Percentiles rank a stretch among this genome's conserved stretches.
These are phyloP conservation scores for Oryctes rhinoceros DNA, from an alignment of 1,140 invertebrate species.

Conservation along the genomic window DNA sequence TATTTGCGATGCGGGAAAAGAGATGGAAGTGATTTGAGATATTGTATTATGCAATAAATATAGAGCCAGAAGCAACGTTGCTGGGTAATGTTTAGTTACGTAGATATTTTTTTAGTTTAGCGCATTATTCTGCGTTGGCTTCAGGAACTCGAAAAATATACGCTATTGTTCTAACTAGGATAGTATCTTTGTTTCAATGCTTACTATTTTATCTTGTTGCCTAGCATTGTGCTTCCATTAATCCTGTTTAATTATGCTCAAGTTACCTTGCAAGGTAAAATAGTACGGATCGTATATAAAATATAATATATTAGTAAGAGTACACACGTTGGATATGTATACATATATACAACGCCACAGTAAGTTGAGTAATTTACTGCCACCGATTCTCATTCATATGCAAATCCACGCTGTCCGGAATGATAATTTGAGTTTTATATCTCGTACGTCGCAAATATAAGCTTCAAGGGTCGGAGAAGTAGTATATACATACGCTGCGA, in stretches of 20 bases:
- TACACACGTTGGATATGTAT: background rate
- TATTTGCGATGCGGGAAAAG: background rate
- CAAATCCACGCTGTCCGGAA: conserved; percentile 23
- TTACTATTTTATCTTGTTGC: background rate
- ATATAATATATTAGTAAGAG: background rate
- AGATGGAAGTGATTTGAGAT: too few relatives aligned
- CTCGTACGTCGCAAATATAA: conserved; percentile 14
- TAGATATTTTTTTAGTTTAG: too few relatives aligned
- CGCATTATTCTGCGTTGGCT: too few relatives aligned
- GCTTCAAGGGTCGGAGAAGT: background rate
- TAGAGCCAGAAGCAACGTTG: too few relatives aligned
- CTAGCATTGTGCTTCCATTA: background rate
- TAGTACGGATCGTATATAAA: background rate
- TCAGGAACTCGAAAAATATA: background rate
- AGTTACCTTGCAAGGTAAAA: conserved; percentile 37
- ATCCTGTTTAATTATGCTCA: background rate
- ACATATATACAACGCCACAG: background rate
- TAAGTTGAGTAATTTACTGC: conserved; percentile 34
- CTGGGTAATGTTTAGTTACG: too few relatives aligned
- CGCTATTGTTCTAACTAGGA: background rate
- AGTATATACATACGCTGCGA: too few relatives aligned
- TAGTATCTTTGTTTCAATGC: background rate
- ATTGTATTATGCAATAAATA: too few relatives aligned
- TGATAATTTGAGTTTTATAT: conserved; percentile 26
- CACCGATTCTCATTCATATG: conserved; percentile 34